Evolutionary conservation across 2,113 vertebrate genomes (phyloP).

Genomic region (Lampris incognitus): DNA sequence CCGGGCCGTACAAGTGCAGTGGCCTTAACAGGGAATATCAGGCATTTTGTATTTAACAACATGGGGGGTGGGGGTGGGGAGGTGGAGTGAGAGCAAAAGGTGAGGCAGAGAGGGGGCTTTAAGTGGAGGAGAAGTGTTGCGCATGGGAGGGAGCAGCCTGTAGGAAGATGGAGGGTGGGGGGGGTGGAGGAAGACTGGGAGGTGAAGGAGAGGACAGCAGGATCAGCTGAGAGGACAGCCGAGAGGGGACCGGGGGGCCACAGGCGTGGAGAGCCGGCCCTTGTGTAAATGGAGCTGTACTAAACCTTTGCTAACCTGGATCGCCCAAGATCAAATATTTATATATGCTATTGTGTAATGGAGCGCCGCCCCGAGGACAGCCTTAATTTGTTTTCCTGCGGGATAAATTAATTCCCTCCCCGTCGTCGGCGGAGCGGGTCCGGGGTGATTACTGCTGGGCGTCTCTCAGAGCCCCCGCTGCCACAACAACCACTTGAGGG

Average conservation of each 20-base stretch:
- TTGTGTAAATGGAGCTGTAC: conserved; percentile 84
- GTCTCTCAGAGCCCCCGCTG: conserved; percentile 64
- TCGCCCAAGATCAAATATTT: conserved; percentile 86
- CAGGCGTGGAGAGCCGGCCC: conserved; percentile 70
- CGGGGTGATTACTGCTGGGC: conserved; percentile 74
- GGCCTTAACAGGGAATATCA: conserved; percentile 30
- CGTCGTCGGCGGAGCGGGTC: conserved; percentile 74
- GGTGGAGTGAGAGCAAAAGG: background rate
- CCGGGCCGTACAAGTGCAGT: conserved; percentile 24
- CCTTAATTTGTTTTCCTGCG: conserved; percentile 85
- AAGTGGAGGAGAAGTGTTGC: conserved; percentile 31
- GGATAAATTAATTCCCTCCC: conserved; percentile 83
- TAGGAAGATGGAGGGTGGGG: conserved; percentile 51
- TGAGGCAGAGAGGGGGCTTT: conserved; percentile 13
- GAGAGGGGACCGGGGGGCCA: conserved; percentile 63
- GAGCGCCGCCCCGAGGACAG: conserved; percentile 62
- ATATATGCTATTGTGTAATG: conserved; percentile 85
- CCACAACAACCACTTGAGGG: conserved; percentile 75
- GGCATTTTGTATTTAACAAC: conserved; percentile 44
- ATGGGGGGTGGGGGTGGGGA: conserved; percentile 22
- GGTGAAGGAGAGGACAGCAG: conserved; percentile 71
- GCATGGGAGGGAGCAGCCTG: conserved; percentile 25
- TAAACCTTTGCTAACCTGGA: conserved; percentile 85
- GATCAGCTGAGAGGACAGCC: conserved; percentile 60
- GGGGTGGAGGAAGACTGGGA: conserved; percentile 57